These are phyloP conservation scores for Elymnias hypermnestra DNA, from an alignment of 1,140 invertebrate genomes.

Conservation along the genomic window DNA sequence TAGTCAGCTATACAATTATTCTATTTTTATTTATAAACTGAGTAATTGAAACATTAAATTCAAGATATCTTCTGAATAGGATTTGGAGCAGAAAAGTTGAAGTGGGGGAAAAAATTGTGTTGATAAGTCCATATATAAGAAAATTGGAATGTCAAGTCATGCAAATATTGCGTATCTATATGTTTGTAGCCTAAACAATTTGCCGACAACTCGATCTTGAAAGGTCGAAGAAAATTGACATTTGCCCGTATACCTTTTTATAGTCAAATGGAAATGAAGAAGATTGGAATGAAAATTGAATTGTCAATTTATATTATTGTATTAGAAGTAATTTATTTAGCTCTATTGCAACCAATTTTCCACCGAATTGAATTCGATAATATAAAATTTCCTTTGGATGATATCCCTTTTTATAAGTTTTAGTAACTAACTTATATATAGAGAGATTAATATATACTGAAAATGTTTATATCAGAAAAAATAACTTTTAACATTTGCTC, in stretches of 20 bases:
- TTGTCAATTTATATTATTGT: background rate
- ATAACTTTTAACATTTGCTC: too few species aligned
- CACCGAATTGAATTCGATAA: too few species aligned
- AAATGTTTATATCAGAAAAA: too few species aligned
- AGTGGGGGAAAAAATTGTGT: constrained; percentile 38
- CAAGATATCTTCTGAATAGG: constrained; percentile 20
- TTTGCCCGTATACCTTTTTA: constrained; percentile 31
- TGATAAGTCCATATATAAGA: constrained; percentile 39
- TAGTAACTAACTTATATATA: too few species aligned
- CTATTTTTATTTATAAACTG: too few species aligned
- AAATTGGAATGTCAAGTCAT: constrained; percentile 15
- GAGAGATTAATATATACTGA: too few species aligned
- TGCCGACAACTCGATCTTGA: constrained; percentile 36
- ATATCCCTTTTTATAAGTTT: too few species aligned
- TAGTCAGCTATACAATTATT: too few species aligned
- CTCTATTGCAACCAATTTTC: too few species aligned
- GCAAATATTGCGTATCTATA: constrained; percentile 6
- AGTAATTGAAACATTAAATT: too few species aligned
- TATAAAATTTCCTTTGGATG: too few species aligned
- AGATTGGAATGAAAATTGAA: constrained; percentile 1
- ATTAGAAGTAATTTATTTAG: background rate
- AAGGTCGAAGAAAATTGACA: constrained; percentile 32
- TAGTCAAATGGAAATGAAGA: background rate
- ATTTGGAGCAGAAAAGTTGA: constrained; percentile 33
- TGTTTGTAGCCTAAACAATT: constrained; percentile 15